Conservation (phyloP, 2,113 vertebrate genomes). For the Papio anubis region DNA sequence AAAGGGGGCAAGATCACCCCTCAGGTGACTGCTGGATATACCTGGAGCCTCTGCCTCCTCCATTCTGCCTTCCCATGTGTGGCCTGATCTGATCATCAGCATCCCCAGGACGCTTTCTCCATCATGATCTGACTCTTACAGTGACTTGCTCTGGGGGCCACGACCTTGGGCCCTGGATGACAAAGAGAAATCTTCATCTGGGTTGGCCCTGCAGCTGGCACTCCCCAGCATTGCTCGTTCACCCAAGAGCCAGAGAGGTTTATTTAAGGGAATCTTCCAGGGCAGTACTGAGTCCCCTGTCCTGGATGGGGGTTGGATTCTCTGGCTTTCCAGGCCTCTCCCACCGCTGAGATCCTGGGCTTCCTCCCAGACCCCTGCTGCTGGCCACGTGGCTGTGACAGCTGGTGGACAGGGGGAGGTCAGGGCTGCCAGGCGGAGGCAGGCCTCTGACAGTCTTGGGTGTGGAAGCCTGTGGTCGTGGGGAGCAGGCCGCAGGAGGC, state of each 20-base stretch:
- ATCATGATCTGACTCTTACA: neutral
- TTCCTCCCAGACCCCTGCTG: slow-evolving; percentile 32
- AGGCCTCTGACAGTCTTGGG: neutral
- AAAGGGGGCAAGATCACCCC: neutral
- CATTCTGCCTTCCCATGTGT: neutral
- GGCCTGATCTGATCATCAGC: neutral
- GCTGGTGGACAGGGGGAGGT: neutral
- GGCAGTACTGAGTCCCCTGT: accelerated
- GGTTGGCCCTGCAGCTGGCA: neutral
- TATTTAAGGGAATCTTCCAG: neutral
- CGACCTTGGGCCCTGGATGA: neutral
- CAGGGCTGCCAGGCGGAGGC: neutral
- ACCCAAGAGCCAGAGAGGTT: neutral
- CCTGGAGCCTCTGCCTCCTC: neutral
- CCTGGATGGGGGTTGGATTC: neutral
- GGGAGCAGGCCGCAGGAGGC: neutral
- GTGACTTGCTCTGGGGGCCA: neutral
- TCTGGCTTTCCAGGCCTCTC: neutral
- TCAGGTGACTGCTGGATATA: neutral
- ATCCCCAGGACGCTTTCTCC: neutral
- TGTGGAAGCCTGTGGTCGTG: neutral
- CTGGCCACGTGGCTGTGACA: neutral
- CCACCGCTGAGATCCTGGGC: neutral
- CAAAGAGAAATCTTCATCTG: neutral
- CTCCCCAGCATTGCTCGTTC: neutral